Conservation (phyloP, 2,888 invertebrate species). For the Drosophila borealis region DNA sequence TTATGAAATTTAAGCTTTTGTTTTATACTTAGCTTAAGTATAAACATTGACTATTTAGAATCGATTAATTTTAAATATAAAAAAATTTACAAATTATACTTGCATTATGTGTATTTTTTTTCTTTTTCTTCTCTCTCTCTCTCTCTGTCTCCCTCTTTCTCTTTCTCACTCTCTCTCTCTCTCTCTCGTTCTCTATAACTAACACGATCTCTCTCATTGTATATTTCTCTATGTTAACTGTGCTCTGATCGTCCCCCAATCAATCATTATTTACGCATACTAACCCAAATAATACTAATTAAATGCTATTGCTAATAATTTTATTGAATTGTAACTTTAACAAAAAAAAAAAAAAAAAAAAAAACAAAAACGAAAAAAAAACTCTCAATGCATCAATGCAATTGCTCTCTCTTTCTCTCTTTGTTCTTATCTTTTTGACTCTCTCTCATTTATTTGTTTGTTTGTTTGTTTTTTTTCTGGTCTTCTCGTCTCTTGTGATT, state of each 20-base stretch:
- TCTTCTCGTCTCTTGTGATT: slow-evolving; percentile 70
- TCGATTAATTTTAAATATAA: slow-evolving; percentile 40
- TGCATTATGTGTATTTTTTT: slow-evolving; percentile 82
- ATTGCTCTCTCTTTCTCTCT: slow-evolving; percentile 43
- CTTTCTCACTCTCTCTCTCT: slow-evolving; percentile 26
- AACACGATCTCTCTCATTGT: slow-evolving; percentile 42
- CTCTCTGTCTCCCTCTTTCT: slow-evolving; percentile 45
- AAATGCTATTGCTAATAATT: slow-evolving; percentile 44
- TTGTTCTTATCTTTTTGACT: slow-evolving; percentile 46
- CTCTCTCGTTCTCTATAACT: slow-evolving; percentile 44
- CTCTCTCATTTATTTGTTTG: slow-evolving; percentile 31
- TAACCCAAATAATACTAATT: slow-evolving; percentile 20
- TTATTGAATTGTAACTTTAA: slow-evolving; percentile 38
- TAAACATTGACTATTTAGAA: slow-evolving; percentile 3
- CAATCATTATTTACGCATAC: slow-evolving; percentile 25
- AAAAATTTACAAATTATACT: slow-evolving; percentile 81
- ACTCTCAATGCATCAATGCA: slow-evolving; percentile 63
- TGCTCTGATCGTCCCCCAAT: slow-evolving; percentile 54
- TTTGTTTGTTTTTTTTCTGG: slow-evolving; percentile 17
- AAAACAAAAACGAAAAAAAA: slow-evolving; percentile 7
- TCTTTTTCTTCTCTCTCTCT: slow-evolving; percentile 60
- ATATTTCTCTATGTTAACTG: slow-evolving; percentile 51
- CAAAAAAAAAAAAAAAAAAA: slow-evolving; percentile 11
- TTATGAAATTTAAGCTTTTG: not conserved
- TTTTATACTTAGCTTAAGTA: slow-evolving; percentile 2